These are phyloP conservation scores for Eubasilissa splendida DNA, from an alignment of 2,888 invertebrate genomes.

Conservation along the genomic window DNA sequence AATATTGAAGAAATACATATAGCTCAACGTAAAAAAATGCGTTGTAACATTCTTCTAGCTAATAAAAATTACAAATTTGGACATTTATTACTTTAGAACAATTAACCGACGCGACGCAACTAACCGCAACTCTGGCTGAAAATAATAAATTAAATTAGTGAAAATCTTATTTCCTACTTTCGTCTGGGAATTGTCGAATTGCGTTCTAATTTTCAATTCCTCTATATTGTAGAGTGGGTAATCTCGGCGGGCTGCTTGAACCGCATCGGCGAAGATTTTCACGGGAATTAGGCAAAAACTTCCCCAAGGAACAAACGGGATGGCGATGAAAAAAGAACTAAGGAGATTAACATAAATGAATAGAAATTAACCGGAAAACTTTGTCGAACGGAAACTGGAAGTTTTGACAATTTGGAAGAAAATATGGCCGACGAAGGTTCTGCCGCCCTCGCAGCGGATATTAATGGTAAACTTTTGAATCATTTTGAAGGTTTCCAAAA, in stretches of 20 bases:
- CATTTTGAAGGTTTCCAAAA: background rate
- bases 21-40: no score
- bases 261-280: slow-evolving; percentile 21
- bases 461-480: slow-evolving; percentile 27
- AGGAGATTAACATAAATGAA: slow-evolving; percentile 57
- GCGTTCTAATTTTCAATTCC: slow-evolving; percentile 32
- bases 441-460: background rate
- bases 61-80: no score
- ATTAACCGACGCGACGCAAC: background rate
- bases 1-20: no score
- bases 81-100: no score
- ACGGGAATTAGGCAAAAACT: slow-evolving; percentile 38
- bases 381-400: slow-evolving; percentile 39
- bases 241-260: background rate
- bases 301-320: slow-evolving; percentile 50
- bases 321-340: slow-evolving; percentile 48
- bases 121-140: background rate
- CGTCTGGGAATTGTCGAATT: background rate
- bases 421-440: slow-evolving; percentile 13
- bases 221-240: slow-evolving; percentile 2
- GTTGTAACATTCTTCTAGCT: no score
- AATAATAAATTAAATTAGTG: background rate
- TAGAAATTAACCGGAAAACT: slow-evolving; percentile 55
- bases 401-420: slow-evolving; percentile 19
- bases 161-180: background rate